phyloP scores from a whole-genome alignment of 2,113 vertebrate genomes.

The Oreochromis niloticus region DNA sequence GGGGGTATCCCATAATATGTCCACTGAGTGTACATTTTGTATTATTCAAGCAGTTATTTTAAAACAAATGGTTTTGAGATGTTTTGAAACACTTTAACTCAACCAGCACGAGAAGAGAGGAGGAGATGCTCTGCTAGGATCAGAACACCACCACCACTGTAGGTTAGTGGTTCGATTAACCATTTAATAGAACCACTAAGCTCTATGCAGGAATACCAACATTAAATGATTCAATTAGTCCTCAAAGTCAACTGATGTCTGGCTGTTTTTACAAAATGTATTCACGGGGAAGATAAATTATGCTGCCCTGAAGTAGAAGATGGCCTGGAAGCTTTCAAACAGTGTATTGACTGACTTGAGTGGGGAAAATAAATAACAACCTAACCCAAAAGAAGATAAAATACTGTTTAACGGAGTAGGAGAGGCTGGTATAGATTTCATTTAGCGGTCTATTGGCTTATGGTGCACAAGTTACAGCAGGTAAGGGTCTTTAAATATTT shows the following conservation, averaged over 20 bases:
- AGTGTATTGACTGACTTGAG: constrained; percentile 6
- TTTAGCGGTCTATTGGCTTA: neutral
- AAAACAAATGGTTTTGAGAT: neutral
- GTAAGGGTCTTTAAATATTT: neutral
- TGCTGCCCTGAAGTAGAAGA: neutral
- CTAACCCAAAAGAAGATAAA: neutral
- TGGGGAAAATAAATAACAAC: neutral
- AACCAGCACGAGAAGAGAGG: neutral
- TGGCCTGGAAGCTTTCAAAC: constrained; percentile 3
- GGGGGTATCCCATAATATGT: neutral
- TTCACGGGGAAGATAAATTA: neutral
- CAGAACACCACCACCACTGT: neutral
- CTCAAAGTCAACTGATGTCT: neutral
- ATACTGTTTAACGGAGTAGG: neutral
- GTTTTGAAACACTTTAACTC: neutral
- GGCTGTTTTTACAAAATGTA: constrained; percentile 9
- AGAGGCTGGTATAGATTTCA: neutral
- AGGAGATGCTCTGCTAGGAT: neutral
- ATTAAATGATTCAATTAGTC: neutral
- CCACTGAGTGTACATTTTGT: neutral
- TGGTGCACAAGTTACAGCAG: neutral
- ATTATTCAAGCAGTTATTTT: neutral
- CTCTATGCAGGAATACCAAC: neutral
- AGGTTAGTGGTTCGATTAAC: neutral
- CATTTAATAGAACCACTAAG: rapidly evolving